A percentile compares a stretch with the other conserved stretches of the same genome.
phyloP scores from a whole-genome alignment of 1,140 invertebrate genomes.

The Elymnias hypermnestra region DNA sequence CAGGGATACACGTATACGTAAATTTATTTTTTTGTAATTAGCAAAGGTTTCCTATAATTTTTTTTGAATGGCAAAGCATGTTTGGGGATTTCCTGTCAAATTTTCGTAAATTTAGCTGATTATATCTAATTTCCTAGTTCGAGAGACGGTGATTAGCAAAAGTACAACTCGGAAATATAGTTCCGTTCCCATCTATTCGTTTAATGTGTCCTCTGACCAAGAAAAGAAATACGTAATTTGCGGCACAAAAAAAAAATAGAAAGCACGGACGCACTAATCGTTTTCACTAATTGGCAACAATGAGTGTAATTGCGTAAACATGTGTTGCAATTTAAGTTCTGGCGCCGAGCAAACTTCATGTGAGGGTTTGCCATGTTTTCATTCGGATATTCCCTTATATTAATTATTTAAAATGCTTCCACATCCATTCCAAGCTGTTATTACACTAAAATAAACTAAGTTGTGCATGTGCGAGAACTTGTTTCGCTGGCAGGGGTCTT shows the following conservation, averaged over 20 bases:
- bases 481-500: too few species aligned
- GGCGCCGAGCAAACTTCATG: slow-evolving; percentile 21
- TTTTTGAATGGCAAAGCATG: neutral
- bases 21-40: neutral
- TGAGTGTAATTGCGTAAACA: slow-evolving; percentile 26
- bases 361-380: neutral
- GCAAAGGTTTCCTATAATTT: too few species aligned
- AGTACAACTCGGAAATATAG: neutral
- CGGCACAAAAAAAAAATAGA: slow-evolving; percentile 11
- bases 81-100: neutral
- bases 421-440: too few species aligned
- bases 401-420: too few species aligned
- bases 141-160: neutral
- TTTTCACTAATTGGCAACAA: slow-evolving; percentile 20
- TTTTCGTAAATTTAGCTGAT: neutral
- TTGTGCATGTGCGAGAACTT: too few species aligned
- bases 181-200: neutral
- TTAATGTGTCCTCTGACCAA: neutral
- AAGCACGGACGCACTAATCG: slow-evolving; percentile 17
- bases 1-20: too few species aligned
- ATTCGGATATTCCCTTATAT: too few species aligned
- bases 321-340: slow-evolving; percentile 21
- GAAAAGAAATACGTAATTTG: slow-evolving; percentile 8
- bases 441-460: too few species aligned
- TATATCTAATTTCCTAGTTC: neutral